Evolutionary conservation across 2,797 vertebrate species (phyloP).

Genomic region (Alcedo quadribrachys): DNA sequence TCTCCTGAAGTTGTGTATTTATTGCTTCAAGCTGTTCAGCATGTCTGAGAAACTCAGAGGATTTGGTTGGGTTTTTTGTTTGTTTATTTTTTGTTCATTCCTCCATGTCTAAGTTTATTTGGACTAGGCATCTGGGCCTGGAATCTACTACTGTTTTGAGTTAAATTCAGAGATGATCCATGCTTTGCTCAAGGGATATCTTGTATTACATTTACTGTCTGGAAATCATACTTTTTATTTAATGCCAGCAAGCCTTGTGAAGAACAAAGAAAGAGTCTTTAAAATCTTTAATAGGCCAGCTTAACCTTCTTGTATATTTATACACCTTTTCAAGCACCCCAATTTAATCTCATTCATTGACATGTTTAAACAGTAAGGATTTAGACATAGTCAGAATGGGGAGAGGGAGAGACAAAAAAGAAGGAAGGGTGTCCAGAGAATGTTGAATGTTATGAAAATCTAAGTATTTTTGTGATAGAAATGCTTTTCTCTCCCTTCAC

Average conservation of each 20-base stretch:
- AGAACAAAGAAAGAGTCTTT: background rate
- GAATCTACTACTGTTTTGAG: slow-evolving; percentile 40
- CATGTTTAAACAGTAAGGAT: background rate
- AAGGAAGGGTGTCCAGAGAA: background rate
- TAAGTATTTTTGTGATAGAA: background rate
- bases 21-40: background rate
- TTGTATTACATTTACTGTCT: slow-evolving; percentile 28
- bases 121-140: background rate
- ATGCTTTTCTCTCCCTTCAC: background rate
- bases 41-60: background rate
- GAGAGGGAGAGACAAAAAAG: background rate
- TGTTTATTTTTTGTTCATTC: slow-evolving; percentile 38
- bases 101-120: slow-evolving; percentile 22
- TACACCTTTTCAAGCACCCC: background rate
- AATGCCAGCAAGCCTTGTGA: background rate
- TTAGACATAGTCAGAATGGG: background rate
- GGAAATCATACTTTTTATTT: slow-evolving; percentile 17
- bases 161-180: slow-evolving; percentile 43
- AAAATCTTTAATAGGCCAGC: background rate
- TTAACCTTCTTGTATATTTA: background rate
- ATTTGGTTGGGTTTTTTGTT: background rate
- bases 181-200: background rate
- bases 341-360: background rate
- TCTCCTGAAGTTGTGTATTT: background rate
- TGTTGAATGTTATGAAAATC: background rate